Evolutionary conservation across 2,113 vertebrate genomes (phyloP).

Genomic region (Rissa tridactyla): DNA sequence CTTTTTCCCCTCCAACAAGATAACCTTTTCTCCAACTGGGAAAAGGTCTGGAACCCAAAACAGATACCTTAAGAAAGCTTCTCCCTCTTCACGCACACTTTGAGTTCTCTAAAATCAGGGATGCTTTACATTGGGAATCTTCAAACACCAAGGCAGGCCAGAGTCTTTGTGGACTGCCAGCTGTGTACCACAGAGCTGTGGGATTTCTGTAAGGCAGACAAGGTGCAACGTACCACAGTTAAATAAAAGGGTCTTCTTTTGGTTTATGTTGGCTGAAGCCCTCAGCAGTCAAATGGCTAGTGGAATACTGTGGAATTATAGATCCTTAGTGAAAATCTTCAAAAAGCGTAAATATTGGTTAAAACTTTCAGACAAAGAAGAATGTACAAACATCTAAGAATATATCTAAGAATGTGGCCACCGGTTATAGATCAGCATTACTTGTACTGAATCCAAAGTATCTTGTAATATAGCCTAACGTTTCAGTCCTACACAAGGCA

Average conservation of each 20-base stretch:
- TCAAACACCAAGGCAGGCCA: background rate
- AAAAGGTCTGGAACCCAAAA: background rate
- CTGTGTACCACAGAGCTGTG: background rate
- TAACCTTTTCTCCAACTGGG: background rate
- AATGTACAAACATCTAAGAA: background rate
- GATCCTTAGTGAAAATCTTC: background rate
- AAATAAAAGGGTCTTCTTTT: background rate
- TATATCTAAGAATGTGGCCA: background rate
- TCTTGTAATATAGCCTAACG: fast-evolving
- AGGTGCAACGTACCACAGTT: background rate
- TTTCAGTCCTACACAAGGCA: background rate
- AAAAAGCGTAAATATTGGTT: background rate
- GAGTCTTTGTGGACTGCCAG: background rate
- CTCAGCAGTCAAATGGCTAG: background rate
- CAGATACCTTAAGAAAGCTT: background rate
- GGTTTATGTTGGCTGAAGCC: background rate
- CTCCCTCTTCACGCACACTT: background rate
- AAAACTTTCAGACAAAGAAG: background rate
- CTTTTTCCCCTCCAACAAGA: background rate
- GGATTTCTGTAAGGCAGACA: background rate
- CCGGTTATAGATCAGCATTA: background rate
- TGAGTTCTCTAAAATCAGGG: background rate
- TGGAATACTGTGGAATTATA: background rate
- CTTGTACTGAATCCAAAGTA: background rate
- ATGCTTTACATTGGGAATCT: background rate